These are phyloP conservation scores for Magallana gigas DNA, from an alignment of 1,140 invertebrate genomes.

Conservation along the genomic window DNA sequence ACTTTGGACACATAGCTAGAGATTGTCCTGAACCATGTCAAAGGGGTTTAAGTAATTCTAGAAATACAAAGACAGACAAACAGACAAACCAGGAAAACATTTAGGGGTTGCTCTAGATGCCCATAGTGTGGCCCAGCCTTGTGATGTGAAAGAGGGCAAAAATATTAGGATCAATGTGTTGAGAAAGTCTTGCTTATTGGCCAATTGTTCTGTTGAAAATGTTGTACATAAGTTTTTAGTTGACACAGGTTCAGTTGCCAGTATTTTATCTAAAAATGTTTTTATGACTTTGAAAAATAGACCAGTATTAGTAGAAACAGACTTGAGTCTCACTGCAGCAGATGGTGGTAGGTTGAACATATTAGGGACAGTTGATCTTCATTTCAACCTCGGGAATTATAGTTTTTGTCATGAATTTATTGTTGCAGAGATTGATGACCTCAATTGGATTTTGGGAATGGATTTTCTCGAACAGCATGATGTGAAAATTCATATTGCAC, in stretches of 20 bases:
- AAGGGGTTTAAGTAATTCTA: not conserved
- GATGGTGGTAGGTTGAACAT: constrained; percentile 41
- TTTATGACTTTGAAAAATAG: constrained; percentile 29
- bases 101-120: constrained; percentile 7
- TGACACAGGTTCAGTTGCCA: too few relatives aligned
- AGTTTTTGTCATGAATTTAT: too few relatives aligned
- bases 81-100: constrained; percentile 6
- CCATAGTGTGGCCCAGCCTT: not conserved
- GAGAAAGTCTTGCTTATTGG: too few relatives aligned
- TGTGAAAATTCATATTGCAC: constrained; percentile 4
- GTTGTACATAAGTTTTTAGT: too few relatives aligned
- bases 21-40: not conserved
- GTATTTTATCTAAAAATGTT: constrained; percentile 21
- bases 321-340: constrained; percentile 27
- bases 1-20: not conserved
- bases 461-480: constrained; percentile 43
- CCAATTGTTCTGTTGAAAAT: too few relatives aligned
- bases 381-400: too few relatives aligned
- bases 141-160: constrained; percentile 7
- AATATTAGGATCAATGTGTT: too few relatives aligned
- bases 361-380: constrained; percentile 35
- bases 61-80: not conserved
- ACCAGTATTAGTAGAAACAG: constrained; percentile 9
- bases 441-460: constrained; percentile 30
- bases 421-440: constrained; percentile 33